These are phyloP conservation scores for Ptychobarbus kaznakovi DNA, from an alignment of 2,797 vertebrate species.

Conservation along the genomic window DNA sequence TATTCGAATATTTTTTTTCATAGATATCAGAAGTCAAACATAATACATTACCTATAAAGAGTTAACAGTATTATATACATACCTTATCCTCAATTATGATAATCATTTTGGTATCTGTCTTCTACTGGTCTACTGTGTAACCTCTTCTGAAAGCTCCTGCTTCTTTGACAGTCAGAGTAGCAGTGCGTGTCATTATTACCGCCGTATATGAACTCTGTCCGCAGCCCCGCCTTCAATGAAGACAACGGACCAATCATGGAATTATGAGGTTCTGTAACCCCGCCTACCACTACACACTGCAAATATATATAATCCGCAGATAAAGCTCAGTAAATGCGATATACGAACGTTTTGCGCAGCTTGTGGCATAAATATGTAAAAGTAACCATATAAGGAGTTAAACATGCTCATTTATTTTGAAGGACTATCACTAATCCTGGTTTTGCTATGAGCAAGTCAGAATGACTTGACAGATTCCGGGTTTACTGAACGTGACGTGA, in stretches of 20 bases:
- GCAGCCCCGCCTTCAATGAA: not conserved
- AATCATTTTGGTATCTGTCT: conserved; percentile 46
- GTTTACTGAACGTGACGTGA: not conserved
- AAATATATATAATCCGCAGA: not conserved
- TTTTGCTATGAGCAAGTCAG: conserved; percentile 42
- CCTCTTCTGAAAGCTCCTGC: not conserved
- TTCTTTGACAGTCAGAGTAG: not conserved
- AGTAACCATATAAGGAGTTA: not conserved
- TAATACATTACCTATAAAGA: not conserved
- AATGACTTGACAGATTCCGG: conserved; percentile 55
- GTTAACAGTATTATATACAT: conserved; percentile 12
- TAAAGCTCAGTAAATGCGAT: not conserved
- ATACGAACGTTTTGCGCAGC: not conserved
- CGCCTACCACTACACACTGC: not conserved
- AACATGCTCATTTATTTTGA: not conserved
- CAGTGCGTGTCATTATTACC: not conserved
- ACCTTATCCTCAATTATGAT: conserved; percentile 52
- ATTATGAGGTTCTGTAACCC: not conserved
- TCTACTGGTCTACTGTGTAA: not conserved
- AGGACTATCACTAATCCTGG: not conserved
- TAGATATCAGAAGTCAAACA: not conserved
- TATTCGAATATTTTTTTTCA: not conserved
- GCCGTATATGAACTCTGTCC: not conserved
- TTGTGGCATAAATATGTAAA: not conserved
- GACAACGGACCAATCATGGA: conserved; percentile 5